phyloP scores from a whole-genome alignment of 1,140 invertebrate species.

The Octopus bimaculoides region DNA sequence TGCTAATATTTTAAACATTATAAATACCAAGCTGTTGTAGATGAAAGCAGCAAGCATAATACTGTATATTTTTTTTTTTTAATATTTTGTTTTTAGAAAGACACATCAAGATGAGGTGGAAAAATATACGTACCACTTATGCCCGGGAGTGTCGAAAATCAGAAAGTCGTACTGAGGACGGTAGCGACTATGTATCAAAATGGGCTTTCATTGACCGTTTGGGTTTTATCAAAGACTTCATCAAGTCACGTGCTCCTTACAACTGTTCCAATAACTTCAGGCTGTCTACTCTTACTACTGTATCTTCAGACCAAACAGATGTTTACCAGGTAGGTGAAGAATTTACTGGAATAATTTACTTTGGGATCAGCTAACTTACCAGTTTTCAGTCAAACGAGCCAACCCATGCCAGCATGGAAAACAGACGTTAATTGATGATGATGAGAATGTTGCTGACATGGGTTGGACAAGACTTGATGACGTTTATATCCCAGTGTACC shows the following conservation, averaged over 20 bases:
- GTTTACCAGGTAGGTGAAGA: background rate
- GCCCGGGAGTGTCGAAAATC: background rate
- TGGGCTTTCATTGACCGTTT: background rate
- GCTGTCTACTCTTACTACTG: background rate
- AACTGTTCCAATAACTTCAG: background rate
- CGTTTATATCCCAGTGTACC: too few relatives aligned
- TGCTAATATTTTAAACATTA: too few relatives aligned
- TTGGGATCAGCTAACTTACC: too few relatives aligned
- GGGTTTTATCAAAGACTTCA: conserved; percentile 1
- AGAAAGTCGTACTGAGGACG: background rate
- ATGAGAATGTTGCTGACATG: too few relatives aligned
- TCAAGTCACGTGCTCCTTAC: background rate
- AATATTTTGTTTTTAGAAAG: background rate
- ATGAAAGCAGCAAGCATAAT: too few relatives aligned
- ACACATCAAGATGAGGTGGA: background rate
- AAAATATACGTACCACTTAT: background rate
- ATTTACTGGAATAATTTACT: background rate
- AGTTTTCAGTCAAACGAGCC: too few relatives aligned
- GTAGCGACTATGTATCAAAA: background rate
- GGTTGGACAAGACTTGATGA: too few relatives aligned
- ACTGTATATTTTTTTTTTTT: too few relatives aligned
- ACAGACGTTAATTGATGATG: too few relatives aligned
- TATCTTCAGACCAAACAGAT: background rate
- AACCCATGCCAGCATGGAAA: too few relatives aligned
- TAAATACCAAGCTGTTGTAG: too few relatives aligned